Percentiles rank a stretch among this genome's conserved stretches.
These are phyloP conservation scores for Cyanoramphus novaezelandiae DNA, from an alignment of 2,113 vertebrate genomes.

Conservation along the genomic window DNA sequence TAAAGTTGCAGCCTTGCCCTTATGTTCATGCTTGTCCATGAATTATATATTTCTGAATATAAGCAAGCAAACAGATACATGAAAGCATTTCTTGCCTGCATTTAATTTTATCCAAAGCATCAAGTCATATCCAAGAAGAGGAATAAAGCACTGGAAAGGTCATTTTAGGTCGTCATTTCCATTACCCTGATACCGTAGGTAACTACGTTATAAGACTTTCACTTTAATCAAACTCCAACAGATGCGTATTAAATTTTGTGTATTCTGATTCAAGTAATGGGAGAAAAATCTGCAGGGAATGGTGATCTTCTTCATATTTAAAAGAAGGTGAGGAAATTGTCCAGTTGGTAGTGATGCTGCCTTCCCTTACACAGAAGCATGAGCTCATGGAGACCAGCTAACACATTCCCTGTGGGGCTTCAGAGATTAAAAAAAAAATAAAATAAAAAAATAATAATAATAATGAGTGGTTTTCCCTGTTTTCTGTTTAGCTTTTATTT, in stretches of 20 bases:
- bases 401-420: neutral
- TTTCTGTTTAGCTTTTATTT: neutral
- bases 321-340: neutral
- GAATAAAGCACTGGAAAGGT: neutral
- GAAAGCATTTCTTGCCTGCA: neutral
- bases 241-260: neutral
- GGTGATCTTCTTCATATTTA: neutral
- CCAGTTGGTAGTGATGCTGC: neutral
- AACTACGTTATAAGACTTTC: rapidly evolving
- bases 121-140: neutral
- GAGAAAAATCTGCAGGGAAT: neutral
- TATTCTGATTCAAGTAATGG: neutral
- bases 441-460: too few relatives aligned
- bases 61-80: neutral
- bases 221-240: neutral
- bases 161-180: neutral
- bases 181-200: neutral
- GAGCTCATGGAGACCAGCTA: neutral
- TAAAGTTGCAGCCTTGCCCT: neutral
- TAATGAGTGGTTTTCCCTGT: neutral
- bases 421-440: neutral
- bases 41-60: neutral
- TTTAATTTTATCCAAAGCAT: neutral
- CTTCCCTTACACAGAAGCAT: neutral
- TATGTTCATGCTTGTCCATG: neutral